phyloP scores from a whole-genome alignment of 1,140 invertebrate genomes.

The Atta texana region DNA sequence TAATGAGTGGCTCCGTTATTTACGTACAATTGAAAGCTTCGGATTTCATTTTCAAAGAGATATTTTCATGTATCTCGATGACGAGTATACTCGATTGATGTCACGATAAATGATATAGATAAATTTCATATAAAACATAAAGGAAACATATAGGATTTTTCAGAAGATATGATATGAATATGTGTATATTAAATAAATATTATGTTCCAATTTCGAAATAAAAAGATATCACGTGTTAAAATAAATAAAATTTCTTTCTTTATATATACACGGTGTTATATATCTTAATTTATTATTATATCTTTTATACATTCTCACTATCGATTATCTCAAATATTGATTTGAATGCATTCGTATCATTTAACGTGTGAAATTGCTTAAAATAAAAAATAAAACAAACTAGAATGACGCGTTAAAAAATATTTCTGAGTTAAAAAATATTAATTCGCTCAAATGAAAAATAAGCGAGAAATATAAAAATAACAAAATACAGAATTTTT shows the following conservation, averaged over 20 bases:
- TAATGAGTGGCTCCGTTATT: constrained; percentile 47
- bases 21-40: constrained; percentile 59
- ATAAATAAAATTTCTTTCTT: constrained; percentile 10
- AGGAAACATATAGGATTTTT: constrained; percentile 5
- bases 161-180: background rate
- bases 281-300: background rate
- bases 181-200: background rate
- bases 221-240: background rate
- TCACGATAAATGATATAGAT: constrained; percentile 12
- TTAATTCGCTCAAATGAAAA: background rate
- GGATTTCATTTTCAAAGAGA: constrained; percentile 56
- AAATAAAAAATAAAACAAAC: background rate
- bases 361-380: background rate
- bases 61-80: constrained; percentile 42
- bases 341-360: background rate
- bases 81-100: constrained; percentile 36
- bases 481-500: constrained; percentile 10
- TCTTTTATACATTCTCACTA: background rate
- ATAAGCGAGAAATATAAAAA: background rate
- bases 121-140: constrained; percentile 12
- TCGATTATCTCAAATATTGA: background rate
- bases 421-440: background rate
- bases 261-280: background rate
- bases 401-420: no score
- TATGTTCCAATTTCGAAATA: background rate